Conservation (phyloP, 2,888 invertebrate species). For the Diadegma fenestrale region DNA sequence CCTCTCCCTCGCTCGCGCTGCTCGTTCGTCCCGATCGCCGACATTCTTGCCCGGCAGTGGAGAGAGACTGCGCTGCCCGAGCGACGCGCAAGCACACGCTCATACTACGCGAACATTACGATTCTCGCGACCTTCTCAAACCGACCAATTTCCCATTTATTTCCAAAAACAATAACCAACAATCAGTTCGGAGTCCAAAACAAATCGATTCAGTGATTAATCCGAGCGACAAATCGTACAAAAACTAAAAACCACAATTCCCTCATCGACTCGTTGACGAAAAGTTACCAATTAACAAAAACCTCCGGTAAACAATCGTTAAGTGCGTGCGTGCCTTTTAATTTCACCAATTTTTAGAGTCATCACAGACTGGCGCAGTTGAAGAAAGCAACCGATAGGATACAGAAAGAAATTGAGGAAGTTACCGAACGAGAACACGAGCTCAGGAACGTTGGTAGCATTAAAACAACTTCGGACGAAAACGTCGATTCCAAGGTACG, state of each 20-base stretch:
- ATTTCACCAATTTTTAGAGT: slow-evolving; percentile 84
- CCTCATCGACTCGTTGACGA: neutral
- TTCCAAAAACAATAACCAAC: neutral
- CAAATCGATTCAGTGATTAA: neutral
- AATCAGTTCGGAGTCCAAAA: neutral
- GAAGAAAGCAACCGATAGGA: slow-evolving; percentile 88
- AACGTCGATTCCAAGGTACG: slow-evolving; percentile 85
- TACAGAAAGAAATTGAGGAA: slow-evolving; percentile 95
- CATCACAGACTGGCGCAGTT: slow-evolving; percentile 90
- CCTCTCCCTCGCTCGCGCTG: neutral
- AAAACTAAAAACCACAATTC: neutral
- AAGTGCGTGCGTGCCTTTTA: slow-evolving; percentile 27
- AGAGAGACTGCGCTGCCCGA: slow-evolving; percentile 52
- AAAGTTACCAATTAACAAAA: neutral
- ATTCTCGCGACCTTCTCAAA: neutral
- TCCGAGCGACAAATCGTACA: neutral
- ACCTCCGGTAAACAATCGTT: neutral
- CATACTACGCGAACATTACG: slow-evolving; percentile 23
- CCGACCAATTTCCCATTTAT: neutral
- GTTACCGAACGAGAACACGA: slow-evolving; percentile 94
- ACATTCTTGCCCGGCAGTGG: slow-evolving; percentile 64
- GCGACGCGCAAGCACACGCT: slow-evolving; percentile 51
- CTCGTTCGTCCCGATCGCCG: slow-evolving; percentile 49
- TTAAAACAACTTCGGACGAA: slow-evolving; percentile 87
- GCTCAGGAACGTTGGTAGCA: slow-evolving; percentile 88